These are phyloP conservation scores for Macaria liturata DNA, from an alignment of 2,888 invertebrate species.

Conservation along the genomic window DNA sequence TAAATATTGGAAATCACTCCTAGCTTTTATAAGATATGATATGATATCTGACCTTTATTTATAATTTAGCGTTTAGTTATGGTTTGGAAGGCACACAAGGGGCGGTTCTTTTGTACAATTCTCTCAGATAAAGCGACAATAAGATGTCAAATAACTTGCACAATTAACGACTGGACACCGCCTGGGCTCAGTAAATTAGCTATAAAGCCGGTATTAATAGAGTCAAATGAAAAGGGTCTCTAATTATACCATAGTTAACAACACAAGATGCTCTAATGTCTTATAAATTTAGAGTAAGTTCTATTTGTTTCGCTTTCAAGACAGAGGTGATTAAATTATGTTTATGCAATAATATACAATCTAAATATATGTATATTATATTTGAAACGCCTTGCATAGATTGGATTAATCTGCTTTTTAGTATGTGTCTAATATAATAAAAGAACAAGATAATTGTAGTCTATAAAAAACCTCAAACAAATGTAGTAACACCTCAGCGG, in stretches of 20 bases:
- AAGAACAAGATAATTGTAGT: neutral
- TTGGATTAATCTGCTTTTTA: too few species aligned
- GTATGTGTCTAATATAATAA: too few species aligned
- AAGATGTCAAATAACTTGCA: conserved; percentile 16
- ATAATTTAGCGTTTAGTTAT: too few species aligned
- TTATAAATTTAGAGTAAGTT: neutral
- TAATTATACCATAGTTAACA: neutral
- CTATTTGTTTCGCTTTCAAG: too few species aligned
- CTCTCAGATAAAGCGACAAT: conserved; percentile 2
- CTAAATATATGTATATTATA: too few species aligned
- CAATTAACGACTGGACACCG: conserved; percentile 7
- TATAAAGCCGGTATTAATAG: conserved; percentile 14
- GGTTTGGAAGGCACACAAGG: neutral
- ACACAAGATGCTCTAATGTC: neutral
- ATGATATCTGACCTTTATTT: too few species aligned
- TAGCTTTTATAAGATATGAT: too few species aligned
- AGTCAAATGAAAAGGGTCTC: conserved; percentile 2
- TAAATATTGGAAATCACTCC: too few species aligned
- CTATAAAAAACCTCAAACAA: conserved; percentile 8
- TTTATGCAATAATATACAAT: too few species aligned
- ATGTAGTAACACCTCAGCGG: conserved; percentile 21
- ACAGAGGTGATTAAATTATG: too few species aligned
- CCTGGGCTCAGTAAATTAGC: conserved; percentile 8
- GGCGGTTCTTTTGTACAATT: neutral
- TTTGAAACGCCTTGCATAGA: too few species aligned